phyloP scores from a whole-genome alignment of 2,113 vertebrate genomes.

The Mobula birostris region DNA sequence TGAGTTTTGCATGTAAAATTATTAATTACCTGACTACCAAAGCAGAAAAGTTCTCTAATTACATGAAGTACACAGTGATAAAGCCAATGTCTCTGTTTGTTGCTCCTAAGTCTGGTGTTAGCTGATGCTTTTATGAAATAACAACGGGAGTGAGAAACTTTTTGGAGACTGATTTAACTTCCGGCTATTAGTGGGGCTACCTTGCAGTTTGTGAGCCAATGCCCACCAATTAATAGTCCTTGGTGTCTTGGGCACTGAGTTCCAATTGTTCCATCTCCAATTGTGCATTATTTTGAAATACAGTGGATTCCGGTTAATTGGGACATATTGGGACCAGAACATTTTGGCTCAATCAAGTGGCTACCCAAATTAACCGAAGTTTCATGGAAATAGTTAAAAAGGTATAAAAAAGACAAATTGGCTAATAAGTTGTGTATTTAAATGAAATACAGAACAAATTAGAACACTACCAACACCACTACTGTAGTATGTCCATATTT shows the following conservation, averaged over 20 bases:
- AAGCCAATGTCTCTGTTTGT: background rate
- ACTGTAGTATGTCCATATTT: too few relatives aligned
- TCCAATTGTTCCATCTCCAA: background rate
- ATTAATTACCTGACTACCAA: slow-evolving; percentile 12
- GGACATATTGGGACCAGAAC: too few relatives aligned
- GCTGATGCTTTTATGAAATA: slow-evolving; percentile 41
- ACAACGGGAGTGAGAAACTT: slow-evolving; percentile 42
- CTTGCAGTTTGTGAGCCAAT: background rate
- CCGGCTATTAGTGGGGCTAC: background rate
- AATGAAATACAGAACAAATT: too few relatives aligned
- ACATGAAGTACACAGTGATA: slow-evolving; percentile 35
- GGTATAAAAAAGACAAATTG: too few relatives aligned
- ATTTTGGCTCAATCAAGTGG: too few relatives aligned
- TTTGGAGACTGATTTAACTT: slow-evolving; percentile 44
- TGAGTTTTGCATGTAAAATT: background rate
- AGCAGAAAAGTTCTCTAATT: slow-evolving; percentile 26
- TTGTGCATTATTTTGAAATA: background rate
- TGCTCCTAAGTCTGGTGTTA: background rate
- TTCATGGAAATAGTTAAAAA: too few relatives aligned
- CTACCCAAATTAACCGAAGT: too few relatives aligned
- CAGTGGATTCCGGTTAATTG: too few relatives aligned
- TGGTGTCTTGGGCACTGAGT: background rate
- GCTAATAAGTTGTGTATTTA: too few relatives aligned
- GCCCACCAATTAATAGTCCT: too few relatives aligned
- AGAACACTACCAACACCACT: too few relatives aligned